Evolutionary conservation across 1,140 invertebrate genomes (phyloP), one percentile per base, ranked within the genome.

Genomic region (Drosophila nannoptera): DNA sequence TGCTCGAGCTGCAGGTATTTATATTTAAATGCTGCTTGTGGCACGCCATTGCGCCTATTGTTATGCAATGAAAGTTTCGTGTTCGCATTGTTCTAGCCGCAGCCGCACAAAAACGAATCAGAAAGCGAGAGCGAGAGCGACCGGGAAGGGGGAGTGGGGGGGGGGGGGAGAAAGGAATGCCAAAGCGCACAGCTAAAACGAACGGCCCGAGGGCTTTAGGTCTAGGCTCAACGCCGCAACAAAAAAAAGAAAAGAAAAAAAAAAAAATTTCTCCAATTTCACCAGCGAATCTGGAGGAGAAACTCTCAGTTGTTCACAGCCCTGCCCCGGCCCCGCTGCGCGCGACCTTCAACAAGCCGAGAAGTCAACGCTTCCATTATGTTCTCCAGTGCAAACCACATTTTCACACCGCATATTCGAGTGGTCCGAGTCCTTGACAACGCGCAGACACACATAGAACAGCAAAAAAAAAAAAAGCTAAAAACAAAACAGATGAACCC

Each of bases 321-420:
- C 40, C 53, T 42, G 46, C 67, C 52, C 52, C 61, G 52, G 67
- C 52, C 45, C 31, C 16, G 35, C 9, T 50, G 46, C 53, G 43
- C 60, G 65, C 72, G 78, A 84, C 78, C 78, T 83, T 83, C 76
- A 59, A 52, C 33, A 49, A 43, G 35, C 52, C 40, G 38, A 22
- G 59, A 64, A 55, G 58, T 61, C 71, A 70, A 75, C 56, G 81
- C 77, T 86, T 80, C 86, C 74, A 86, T 86, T 80, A 77, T 80
- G 81, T 86, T 81, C 86, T 84, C 81, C 81, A 86, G 81, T 81
- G 67, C 81, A 69, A 81, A 81, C 81, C 81, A 86, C 81, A 86
- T 81, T 84, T 84, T 84, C 81, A 72, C 81, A 86, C 77, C 81
- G 73, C 69, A 77, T 68, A 65, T 65, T 67, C 55, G 62, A 77